Conservation (phyloP, 2,797 vertebrate species). For the Spinibarbus caldwelli region DNA sequence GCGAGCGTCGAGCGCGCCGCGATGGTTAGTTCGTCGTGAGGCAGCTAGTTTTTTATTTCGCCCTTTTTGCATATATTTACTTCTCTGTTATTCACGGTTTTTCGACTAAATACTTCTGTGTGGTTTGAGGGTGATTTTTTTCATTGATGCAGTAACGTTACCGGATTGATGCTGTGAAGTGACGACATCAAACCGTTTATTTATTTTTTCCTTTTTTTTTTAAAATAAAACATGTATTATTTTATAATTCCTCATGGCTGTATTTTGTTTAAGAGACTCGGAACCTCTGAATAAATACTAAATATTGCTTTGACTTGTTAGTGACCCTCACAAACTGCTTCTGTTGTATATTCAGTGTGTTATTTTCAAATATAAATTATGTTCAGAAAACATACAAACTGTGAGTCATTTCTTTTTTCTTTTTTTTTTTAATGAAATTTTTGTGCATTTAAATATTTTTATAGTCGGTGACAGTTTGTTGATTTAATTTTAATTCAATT, state of each 20-base stretch:
- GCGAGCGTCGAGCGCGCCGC: not conserved
- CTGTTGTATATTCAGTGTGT: not conserved
- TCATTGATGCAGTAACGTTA: not conserved
- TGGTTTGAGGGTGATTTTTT: not conserved
- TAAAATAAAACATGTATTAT: not conserved
- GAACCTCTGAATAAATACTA: not conserved
- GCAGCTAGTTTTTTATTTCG: not conserved
- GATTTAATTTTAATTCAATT: not conserved
- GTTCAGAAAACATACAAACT: not conserved
- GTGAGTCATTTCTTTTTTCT: not conserved
- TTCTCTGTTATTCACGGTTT: not conserved
- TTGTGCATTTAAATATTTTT: not conserved
- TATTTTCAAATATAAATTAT: not conserved
- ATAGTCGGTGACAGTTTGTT: not conserved
- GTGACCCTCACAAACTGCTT: not conserved
- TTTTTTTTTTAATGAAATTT: not conserved
- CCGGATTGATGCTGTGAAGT: conserved; percentile 28
- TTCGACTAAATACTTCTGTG: not conserved
- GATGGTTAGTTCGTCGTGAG: not conserved
- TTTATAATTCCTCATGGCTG: not conserved
- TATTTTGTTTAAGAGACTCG: not conserved
- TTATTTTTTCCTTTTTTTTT: not conserved
- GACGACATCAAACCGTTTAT: not conserved
- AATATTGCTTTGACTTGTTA: not conserved
- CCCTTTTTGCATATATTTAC: not conserved